Conservation (phyloP, 2,888 invertebrate species). For the Microdon myrmicae region DNA sequence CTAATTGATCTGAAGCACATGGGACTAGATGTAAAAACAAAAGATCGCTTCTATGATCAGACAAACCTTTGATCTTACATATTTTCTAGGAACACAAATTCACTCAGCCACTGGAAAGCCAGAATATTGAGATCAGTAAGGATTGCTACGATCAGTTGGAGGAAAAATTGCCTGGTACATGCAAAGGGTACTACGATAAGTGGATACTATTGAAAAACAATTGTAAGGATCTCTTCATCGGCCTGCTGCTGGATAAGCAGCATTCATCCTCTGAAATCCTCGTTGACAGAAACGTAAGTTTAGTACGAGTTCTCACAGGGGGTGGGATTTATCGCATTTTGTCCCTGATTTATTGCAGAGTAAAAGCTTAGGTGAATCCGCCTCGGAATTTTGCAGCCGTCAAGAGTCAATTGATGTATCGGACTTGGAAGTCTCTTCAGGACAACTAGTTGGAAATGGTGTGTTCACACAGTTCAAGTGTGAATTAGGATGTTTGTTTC, state of each 20-base stretch:
- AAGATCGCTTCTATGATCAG: constrained; percentile 1
- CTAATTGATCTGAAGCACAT: constrained; percentile 55
- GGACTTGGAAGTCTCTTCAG: constrained; percentile 23
- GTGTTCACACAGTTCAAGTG: constrained; percentile 40
- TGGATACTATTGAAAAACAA: constrained; percentile 43
- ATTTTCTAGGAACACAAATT: constrained; percentile 35
- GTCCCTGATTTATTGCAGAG: constrained; percentile 13
- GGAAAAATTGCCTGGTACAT: constrained; percentile 53
- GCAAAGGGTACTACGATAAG: constrained; percentile 52
- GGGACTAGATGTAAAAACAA: constrained; percentile 55
- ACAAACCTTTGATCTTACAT: constrained; percentile 23
- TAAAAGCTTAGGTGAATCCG: constrained; percentile 36
- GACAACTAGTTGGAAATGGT: constrained; percentile 10
- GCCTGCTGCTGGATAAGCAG: constrained; percentile 35
- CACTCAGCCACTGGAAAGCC: constrained; percentile 32
- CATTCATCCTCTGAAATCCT: no score
- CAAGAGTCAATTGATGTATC: not conserved
- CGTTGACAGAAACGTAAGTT: constrained; percentile 23
- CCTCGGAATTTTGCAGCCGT: constrained; percentile 54
- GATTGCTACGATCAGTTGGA: constrained; percentile 29
- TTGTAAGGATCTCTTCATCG: constrained; percentile 28
- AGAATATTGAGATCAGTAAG: constrained; percentile 21
- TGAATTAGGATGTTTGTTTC: constrained; percentile 53
- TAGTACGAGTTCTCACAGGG: not conserved
- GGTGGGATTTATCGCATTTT: not conserved